A percentile compares a stretch with the other conserved stretches of the same genome.
These are phyloP conservation scores for Pygathrix nemaeus DNA, from an alignment of 2,113 vertebrate genomes.

Conservation along the genomic window DNA sequence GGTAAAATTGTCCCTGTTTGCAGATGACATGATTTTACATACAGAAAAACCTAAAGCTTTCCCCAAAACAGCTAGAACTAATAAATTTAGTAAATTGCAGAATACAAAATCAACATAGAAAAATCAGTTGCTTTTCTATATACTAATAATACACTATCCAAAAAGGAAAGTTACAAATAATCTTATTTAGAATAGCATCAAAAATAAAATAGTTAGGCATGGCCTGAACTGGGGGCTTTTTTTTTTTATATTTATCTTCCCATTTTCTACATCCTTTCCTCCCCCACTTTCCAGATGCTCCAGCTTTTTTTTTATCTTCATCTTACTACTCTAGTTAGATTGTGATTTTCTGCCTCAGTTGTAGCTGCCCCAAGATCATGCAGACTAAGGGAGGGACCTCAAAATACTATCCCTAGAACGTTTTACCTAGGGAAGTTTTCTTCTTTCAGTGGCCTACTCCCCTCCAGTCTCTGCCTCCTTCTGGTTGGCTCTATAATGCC, in stretches of 20 bases:
- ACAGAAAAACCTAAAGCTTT: not conserved
- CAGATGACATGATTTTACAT: too few relatives aligned
- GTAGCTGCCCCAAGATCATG: not conserved
- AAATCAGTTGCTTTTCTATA: not conserved
- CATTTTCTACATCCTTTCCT: not conserved
- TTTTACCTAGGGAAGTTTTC: too few relatives aligned
- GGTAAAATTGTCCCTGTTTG: too few relatives aligned
- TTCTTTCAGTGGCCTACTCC: not conserved
- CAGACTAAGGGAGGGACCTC: not conserved
- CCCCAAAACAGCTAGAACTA: not conserved
- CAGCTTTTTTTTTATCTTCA: not conserved
- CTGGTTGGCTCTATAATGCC: not conserved
- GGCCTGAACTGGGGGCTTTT: not conserved
- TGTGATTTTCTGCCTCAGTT: not conserved
- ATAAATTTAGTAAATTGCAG: not conserved
- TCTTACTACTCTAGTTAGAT: not conserved
- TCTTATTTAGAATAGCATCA: not conserved
- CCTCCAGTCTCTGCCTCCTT: not conserved
- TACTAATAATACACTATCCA: not conserved
- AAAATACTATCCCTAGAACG: too few relatives aligned
- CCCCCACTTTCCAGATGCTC: not conserved
- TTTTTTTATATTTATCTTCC: not conserved
- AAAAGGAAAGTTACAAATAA: not conserved
- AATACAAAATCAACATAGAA: not conserved
- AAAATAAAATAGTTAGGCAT: not conserved